phyloP scores from a whole-genome alignment of 2,113 vertebrate species.

The human (Homo sapiens) region GRCh38 chr19:29538001-29538500 shows the following conservation, averaged over 20 bases:
- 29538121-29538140: neutral
- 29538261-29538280: no score
- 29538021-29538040: neutral
- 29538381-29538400: neutral
- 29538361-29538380: neutral
- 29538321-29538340: neutral
- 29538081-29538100: neutral
- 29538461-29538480: neutral
- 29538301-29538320: neutral
- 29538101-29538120: neutral
- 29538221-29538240: no score
- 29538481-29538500: accelerated
- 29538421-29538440: no score
- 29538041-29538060: neutral
- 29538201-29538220: neutral
- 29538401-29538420: accelerated
- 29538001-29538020: neutral
- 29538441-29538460: neutral
- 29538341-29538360: neutral
- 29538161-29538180: neutral
- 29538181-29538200: neutral
- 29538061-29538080: neutral
- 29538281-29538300: neutral
- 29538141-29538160: accelerated
- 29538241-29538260: neutral